Evolutionary conservation across 2,888 invertebrate species (phyloP).

Genomic region (Callosobruchus maculatus): DNA sequence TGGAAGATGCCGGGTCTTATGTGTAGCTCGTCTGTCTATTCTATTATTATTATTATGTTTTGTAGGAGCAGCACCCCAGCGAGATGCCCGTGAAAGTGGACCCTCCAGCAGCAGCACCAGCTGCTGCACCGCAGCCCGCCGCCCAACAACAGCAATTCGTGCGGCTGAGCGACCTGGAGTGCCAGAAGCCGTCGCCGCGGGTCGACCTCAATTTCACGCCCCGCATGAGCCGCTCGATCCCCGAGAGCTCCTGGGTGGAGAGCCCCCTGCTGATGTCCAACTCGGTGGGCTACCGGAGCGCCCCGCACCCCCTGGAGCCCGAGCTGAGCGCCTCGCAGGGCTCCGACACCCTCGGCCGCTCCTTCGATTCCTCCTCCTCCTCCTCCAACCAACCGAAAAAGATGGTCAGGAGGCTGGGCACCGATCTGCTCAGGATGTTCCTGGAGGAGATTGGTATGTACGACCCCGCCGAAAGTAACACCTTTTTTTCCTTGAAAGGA

Average conservation of each 20-base stretch:
- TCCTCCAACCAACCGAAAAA: conserved; percentile 12
- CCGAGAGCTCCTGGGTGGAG: conserved; percentile 66
- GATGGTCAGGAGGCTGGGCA: conserved; percentile 64
- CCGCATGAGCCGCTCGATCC: conserved; percentile 66
- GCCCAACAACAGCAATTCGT: conserved; percentile 53
- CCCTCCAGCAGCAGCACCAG: background rate
- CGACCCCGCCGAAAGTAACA: too few relatives aligned
- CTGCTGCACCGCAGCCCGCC: background rate
- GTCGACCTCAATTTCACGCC: conserved; percentile 51
- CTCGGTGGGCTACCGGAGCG: conserved; percentile 54
- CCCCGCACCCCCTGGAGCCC: conserved; percentile 44
- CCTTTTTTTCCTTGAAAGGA: too few relatives aligned
- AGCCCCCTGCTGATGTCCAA: conserved; percentile 60
- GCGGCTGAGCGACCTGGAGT: conserved; percentile 76
- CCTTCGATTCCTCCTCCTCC: conserved; percentile 10
- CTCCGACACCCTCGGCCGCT: background rate
- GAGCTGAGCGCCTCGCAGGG: conserved; percentile 25
- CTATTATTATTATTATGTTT: background rate
- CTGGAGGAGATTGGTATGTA: conserved; percentile 71
- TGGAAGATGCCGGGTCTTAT: too few relatives aligned
- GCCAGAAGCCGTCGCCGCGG: conserved; percentile 54
- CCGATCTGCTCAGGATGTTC: conserved; percentile 87
- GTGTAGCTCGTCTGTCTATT: too few relatives aligned
- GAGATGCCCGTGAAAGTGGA: background rate
- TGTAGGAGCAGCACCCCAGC: background rate